A percentile compares a stretch with the other conserved stretches of the same genome.
Conservation (phyloP, 2,113 vertebrate species). For the Bombycilla garrulus region DNA sequence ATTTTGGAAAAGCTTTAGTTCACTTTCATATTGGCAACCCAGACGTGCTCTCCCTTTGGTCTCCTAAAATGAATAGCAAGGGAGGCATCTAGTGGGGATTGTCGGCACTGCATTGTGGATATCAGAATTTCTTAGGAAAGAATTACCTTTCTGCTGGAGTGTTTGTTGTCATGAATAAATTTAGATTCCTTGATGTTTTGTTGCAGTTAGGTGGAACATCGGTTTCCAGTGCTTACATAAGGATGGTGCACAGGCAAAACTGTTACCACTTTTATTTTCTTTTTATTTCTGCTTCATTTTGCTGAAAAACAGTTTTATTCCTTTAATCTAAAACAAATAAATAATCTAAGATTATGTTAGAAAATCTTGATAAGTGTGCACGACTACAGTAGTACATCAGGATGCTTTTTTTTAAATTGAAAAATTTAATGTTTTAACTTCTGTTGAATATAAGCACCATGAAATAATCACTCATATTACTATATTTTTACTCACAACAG, state of each 20-base stretch:
- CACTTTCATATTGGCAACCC: accelerated
- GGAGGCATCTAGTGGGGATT: slow-evolving; percentile 59
- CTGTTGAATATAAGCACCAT: not conserved
- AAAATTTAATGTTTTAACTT: not conserved
- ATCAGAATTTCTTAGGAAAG: not conserved
- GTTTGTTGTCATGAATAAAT: not conserved
- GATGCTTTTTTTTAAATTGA: not conserved
- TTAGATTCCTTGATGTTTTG: not conserved
- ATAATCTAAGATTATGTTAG: not conserved
- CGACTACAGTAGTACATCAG: not conserved
- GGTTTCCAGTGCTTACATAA: not conserved
- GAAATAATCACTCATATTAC: not conserved
- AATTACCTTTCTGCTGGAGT: not conserved
- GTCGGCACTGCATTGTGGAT: not conserved
- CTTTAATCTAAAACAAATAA: not conserved
- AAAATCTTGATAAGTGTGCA: not conserved
- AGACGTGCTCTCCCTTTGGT: not conserved
- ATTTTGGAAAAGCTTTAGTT: not conserved
- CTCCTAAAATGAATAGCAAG: not conserved
- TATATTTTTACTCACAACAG: not conserved
- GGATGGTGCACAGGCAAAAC: not conserved
- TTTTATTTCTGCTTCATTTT: not conserved
- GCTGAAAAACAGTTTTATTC: not conserved
- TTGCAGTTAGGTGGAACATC: not conserved
- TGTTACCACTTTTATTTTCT: not conserved